Conservation (phyloP, 2,113 vertebrate species). For the Orientallactaga bullata region DNA sequence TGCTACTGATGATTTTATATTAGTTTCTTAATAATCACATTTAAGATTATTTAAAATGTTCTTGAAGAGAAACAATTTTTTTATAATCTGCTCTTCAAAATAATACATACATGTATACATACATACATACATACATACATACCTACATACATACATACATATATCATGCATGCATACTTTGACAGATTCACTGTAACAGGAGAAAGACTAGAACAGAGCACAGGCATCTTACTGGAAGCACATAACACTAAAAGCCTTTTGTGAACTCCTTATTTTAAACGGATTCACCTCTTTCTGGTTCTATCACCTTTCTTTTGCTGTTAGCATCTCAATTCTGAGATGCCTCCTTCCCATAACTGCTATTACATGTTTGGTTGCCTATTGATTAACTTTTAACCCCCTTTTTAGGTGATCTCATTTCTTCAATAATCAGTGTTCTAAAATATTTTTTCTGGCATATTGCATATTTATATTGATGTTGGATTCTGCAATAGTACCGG, state of each 20-base stretch:
- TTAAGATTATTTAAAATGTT: neutral
- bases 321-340: neutral
- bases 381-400: slow-evolving; percentile 8
- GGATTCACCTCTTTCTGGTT: neutral
- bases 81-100: neutral
- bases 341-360: neutral
- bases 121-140: too few species aligned
- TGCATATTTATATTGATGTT: slow-evolving; percentile 7
- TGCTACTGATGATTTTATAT: neutral
- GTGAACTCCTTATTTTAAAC: neutral
- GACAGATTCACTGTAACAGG: neutral
- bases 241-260: neutral
- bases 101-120: neutral
- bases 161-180: neutral
- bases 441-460: neutral
- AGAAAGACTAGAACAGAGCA: neutral
- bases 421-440: slow-evolving; percentile 1
- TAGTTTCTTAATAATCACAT: neutral
- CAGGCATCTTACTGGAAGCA: neutral
- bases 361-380: slow-evolving; percentile 39
- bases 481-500: neutral
- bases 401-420: slow-evolving; percentile 40
- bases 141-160: too few species aligned
- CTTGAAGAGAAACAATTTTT: neutral
- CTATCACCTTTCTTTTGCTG: neutral